Evolutionary conservation across 1,140 invertebrate species (phyloP), one percentile per base, ranked within the genome.

Genomic region (Goniozus legneri): DNA sequence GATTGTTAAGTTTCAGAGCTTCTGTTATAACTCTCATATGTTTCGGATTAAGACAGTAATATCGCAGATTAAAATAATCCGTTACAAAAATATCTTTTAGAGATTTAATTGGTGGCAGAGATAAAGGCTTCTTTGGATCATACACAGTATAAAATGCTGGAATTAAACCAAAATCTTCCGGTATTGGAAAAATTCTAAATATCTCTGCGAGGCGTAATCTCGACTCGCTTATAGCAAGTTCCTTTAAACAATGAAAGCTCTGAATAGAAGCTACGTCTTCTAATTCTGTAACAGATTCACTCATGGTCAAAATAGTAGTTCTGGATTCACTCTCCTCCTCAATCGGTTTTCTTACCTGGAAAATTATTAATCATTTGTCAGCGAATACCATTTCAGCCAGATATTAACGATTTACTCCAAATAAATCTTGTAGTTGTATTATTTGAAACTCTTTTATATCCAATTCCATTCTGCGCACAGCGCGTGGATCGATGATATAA

Each of bases 11-110:
- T 14, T 49, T 43, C 1, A 79, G 20, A 8, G 74, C 67, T 22
- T 73, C 54, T 18, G 58, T 70, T 51, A 80, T 70, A 6, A 60
- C 62, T 50, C 58, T 51, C 3, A 79, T 47, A n/a, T 69, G 56
- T 34, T 49, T 51, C 4, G 73, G 62, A 52, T 77, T 62, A 0
- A 79, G 31, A 1, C 73, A 67, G 19, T 77, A 79, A 52, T 70
- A 77, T 19, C 47, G 51, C 10, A 75, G 52, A 64, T 65, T 54
- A 13, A 75, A 37, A 33, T 52, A 42, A 31, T 71, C 56, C 0
- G 51, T 58, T 19, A 37, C 8, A 1, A 75, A 44, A 58, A 70
- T 64, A 0, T 67, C 12, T 15, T 31, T 45, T 20, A 76, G 21
- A 2, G 44, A 50, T 31, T 33, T n/a, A 32, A 74, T 69, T 3